A percentile compares a stretch with the other conserved stretches of the same genome.
phyloP scores from a whole-genome alignment of 2,888 invertebrate species.

The Parascotia fuliginaria region DNA sequence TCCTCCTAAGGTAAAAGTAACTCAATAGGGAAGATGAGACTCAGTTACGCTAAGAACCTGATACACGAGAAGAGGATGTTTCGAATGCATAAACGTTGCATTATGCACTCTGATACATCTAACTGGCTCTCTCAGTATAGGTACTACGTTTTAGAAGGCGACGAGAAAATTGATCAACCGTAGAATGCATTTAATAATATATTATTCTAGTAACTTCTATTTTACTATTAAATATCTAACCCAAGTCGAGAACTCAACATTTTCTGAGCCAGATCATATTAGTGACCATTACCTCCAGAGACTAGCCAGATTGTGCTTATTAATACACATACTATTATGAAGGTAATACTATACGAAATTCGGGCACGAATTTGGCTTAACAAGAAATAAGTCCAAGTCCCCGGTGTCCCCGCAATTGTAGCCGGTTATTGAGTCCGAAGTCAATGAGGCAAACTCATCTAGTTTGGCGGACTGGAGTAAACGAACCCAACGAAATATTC shows the following conservation, averaged over 20 bases:
- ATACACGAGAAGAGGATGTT: conserved; percentile 10
- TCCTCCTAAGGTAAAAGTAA: conserved; percentile 14
- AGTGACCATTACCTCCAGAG: conserved; percentile 22
- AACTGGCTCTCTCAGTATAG: conserved; percentile 1
- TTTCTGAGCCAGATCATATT: too few relatives aligned
- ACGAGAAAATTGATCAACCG: background rate
- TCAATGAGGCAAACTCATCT: conserved; percentile 48
- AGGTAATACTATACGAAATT: conserved; percentile 28
- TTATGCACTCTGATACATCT: conserved; percentile 6
- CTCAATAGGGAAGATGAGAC: conserved; percentile 24
- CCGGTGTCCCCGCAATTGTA: conserved; percentile 38
- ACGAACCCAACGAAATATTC: conserved; percentile 49
- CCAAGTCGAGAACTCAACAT: background rate
- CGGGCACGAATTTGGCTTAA: conserved; percentile 29
- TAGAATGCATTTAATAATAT: background rate
- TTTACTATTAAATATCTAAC: background rate
- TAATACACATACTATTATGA: conserved; percentile 35
- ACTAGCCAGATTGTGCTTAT: conserved; percentile 13
- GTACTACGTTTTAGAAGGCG: conserved; percentile 3
- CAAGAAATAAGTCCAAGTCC: conserved; percentile 33
- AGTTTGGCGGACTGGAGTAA: conserved; percentile 35
- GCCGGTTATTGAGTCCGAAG: conserved; percentile 39
- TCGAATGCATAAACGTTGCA: conserved; percentile 6
- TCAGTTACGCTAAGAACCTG: conserved; percentile 15
- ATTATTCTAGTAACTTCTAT: background rate